Evolutionary conservation across 1,140 invertebrate genomes (phyloP), one percentile per base, ranked within the genome.

Genomic region (Gonioctena quinquepunctata): DNA sequence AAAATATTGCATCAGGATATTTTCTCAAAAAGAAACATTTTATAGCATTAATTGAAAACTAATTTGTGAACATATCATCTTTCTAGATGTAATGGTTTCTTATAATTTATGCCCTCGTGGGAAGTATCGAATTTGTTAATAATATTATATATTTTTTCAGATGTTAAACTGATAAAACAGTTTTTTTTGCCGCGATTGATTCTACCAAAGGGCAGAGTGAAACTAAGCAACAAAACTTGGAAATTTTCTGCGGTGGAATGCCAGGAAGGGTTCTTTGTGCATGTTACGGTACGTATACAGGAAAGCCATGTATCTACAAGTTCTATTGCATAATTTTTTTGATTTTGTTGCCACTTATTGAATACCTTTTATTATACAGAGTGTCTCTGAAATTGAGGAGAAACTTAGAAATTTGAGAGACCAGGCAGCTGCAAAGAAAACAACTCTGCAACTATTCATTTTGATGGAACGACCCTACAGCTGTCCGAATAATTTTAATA

Each of bases 371-470:
- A n/a, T n/a, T n/a, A n/a, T n/a, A n/a, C n/a, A n/a, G n/a, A n/a
- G n/a, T n/a, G n/a, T n/a, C n/a, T 52, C 49, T 52, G 49, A 52
- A 52, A 52, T 52, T 52, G 49, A 52, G 49, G 49, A 52, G 19
- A 52, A 52, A 52, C 49, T 52, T n/a, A 52, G n/a, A 52, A 52
- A 52, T 16, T 52, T 52, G 49, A 52, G 49, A 52, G 49, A 52
- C 1, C 49, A 52, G 49, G 49, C 49, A 52, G 49, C 49, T 52
- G 49, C 49, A 52, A 52, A 52, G 49, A 52, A 52, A 52, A 52
- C 49, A 52, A 52, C 49, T 52, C 2, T 52, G 49, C 49, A 52
- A 52, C 5, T 16, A 52, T 52, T 52, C 19, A 52, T 52, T 16
- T 21, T 52, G 49, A 52, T 52, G 8, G 49, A 52, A 52, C 8